Percentiles rank a stretch among this genome's conserved stretches.
Evolutionary conservation across 2,113 vertebrate species (phyloP).

Genomic region (Ciconia stormi): DNA sequence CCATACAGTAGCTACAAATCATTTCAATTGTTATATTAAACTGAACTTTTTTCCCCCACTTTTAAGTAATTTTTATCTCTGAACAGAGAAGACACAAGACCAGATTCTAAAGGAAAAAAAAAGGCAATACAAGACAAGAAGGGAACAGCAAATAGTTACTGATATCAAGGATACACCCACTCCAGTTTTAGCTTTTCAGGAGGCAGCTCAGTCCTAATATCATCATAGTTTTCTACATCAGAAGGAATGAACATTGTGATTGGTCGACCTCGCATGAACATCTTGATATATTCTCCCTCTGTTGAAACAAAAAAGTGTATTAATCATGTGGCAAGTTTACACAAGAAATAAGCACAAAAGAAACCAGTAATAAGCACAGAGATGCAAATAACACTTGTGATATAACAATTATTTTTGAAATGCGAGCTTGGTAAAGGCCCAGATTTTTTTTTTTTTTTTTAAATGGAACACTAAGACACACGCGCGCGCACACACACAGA

Average conservation of each 20-base stretch:
- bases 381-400: neutral
- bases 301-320: constrained; percentile 70
- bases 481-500: neutral
- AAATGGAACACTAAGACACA: neutral
- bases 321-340: constrained; percentile 30
- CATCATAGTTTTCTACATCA: constrained; percentile 90
- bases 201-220: constrained; percentile 90
- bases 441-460: neutral
- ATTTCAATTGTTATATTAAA: neutral
- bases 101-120: neutral
- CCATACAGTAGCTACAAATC: neutral
- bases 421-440: neutral
- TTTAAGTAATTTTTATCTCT: neutral
- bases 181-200: constrained; percentile 95
- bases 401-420: neutral
- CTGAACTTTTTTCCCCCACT: neutral
- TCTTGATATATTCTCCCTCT: constrained; percentile 97
- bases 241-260: constrained; percentile 99
- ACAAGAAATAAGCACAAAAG: neutral
- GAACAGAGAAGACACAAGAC: neutral
- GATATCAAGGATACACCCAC: constrained; percentile 95
- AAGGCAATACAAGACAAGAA: neutral
- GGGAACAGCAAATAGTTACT: neutral
- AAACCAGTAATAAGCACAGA: neutral
- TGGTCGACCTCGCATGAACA: constrained; percentile 97